These are phyloP conservation scores for Nasonovia ribisnigri DNA, from an alignment of 2,888 invertebrate genomes.

Conservation along the genomic window DNA sequence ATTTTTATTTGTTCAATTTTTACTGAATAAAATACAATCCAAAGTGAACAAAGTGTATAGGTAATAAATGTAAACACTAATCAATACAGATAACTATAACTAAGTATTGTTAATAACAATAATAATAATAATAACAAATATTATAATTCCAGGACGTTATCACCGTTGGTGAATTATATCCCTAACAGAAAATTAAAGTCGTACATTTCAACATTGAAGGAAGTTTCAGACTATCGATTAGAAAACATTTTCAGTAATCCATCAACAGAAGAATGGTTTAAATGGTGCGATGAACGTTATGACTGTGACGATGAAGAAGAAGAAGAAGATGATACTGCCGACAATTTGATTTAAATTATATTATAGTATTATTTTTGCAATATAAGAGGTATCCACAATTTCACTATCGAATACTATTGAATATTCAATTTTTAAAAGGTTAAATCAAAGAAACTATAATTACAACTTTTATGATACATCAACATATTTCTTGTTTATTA, in stretches of 20 bases:
- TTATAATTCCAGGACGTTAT: slow-evolving; percentile 33
- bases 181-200: slow-evolving; percentile 28
- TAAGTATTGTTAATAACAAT: not conserved
- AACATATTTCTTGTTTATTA: not conserved
- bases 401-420: not conserved
- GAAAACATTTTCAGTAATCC: slow-evolving; percentile 5
- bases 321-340: not conserved
- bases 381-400: not conserved
- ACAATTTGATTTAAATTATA: not conserved
- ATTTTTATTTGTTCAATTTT: not conserved
- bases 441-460: not conserved
- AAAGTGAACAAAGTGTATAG: not conserved
- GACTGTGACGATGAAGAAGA: slow-evolving; percentile 7
- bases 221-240: slow-evolving; percentile 52
- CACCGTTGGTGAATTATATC: slow-evolving; percentile 28
- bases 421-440: not conserved
- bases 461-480: not conserved
- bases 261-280: slow-evolving; percentile 41
- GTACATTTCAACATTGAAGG: slow-evolving; percentile 47
- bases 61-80: not conserved
- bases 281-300: slow-evolving; percentile 53
- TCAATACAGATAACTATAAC: no score
- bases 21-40: not conserved
- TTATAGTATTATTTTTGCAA: not conserved
- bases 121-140: not conserved